Evolutionary conservation across 1,140 invertebrate genomes (phyloP), one percentile per base, ranked within the genome.

Genomic region (Pseudomyrmex concolor): DNA sequence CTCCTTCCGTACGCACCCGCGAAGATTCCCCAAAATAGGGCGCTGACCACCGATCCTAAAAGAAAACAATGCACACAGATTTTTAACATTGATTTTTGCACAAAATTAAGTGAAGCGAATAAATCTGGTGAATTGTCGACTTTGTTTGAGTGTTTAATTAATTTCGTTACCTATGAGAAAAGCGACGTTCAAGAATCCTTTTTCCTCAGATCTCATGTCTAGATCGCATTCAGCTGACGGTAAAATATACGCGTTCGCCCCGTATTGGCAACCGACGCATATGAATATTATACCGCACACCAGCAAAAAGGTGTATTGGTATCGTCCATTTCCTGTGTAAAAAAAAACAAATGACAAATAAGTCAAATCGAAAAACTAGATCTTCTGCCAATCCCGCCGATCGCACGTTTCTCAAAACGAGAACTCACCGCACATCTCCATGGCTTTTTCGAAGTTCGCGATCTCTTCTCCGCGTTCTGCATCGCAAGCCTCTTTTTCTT

Each of bases 1-100:
- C 95, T 94, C 50, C 96, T 94, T 1, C 96, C 97, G n/a, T 95
- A 94, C 1, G 95, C 94, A 89, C 97, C 96, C 1, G 95, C 96
- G 8, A 96, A 93, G 2, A 96, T 94, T 9, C 96, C 96, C 96
- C 96, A 97, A 72, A 97, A 92, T 81, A 95, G 93, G 2, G 95
- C 94, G 77, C 95, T 95, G 2, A 94, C 89, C 2, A 95, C 94
- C 22, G 95, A 95, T 89, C 95, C 95, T 96, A 84, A 89, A 59
- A 34, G 9, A 10, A 5, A 59, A 34, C n/a, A 22, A 48, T 15
- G n/a, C 17, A 54, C 3, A 68, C 50, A 13, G 3, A 54, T 22
- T 17, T 51, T 68, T n/a, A 51, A 68, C 19, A 12, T 17, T 17
- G 45, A 25, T 51, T 51, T 51, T 12, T 51, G 50, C 13, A 13